Evolutionary conservation across 2,113 vertebrate species (phyloP).

Genomic region (Theristicus caerulescens): DNA sequence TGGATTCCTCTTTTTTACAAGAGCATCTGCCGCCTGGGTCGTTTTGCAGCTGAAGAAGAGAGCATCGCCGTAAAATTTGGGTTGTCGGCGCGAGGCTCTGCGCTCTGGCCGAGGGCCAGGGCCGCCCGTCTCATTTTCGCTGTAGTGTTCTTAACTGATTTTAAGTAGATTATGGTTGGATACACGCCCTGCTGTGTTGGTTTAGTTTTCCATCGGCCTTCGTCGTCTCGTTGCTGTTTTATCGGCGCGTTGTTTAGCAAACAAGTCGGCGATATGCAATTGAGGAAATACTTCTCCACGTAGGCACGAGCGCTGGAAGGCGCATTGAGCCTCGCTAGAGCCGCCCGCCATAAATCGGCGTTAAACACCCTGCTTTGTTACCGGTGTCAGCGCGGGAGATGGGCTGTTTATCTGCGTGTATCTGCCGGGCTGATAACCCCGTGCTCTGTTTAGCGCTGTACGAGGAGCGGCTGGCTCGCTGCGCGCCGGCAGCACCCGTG

Average conservation of each 20-base stretch:
- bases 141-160: conserved; percentile 44
- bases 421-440: conserved; percentile 84
- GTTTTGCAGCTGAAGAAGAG: background rate
- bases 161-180: conserved; percentile 44
- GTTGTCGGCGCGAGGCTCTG: rapidly evolving
- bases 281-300: background rate
- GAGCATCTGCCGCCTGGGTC: rapidly evolving
- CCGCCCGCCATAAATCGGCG: conserved; percentile 3
- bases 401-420: conserved; percentile 80
- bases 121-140: background rate
- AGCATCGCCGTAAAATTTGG: background rate
- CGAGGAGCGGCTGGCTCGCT: conserved; percentile 77
- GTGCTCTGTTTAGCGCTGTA: conserved; percentile 73
- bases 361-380: conserved; percentile 36
- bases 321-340: background rate
- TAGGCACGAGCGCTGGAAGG: background rate
- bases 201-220: background rate
- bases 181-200: background rate
- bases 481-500: conserved; percentile 62
- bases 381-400: conserved; percentile 78
- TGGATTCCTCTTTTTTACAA: background rate
- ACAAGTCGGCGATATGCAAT: background rate
- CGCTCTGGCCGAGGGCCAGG: background rate
- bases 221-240: background rate
- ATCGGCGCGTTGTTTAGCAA: background rate